Conservation (phyloP, 2,888 invertebrate species). For the Andrena camellia region DNA sequence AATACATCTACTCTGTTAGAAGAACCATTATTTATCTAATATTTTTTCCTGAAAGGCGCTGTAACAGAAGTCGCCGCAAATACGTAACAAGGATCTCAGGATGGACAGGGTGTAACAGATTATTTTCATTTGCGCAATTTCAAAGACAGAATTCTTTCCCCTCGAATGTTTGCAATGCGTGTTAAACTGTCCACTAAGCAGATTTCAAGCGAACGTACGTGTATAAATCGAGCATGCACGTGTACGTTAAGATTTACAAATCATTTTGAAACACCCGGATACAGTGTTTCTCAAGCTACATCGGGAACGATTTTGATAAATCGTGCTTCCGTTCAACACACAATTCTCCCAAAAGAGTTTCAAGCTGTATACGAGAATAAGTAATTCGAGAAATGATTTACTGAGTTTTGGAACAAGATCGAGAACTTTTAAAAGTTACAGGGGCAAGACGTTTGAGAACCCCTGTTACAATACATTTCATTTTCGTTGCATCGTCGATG, state of each 20-base stretch:
- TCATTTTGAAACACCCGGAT: slow-evolving; percentile 15
- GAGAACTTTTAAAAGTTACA: too few species aligned
- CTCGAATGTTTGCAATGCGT: not conserved
- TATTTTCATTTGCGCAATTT: slow-evolving; percentile 1
- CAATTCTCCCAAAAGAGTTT: too few species aligned
- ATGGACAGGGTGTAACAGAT: not conserved
- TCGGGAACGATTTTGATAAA: not conserved
- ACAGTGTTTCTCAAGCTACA: not conserved
- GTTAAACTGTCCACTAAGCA: not conserved
- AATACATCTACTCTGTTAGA: not conserved
- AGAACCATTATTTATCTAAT: not conserved
- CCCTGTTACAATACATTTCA: not conserved
- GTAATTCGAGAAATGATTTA: not conserved
- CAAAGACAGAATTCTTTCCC: not conserved
- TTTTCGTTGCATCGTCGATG: slow-evolving; percentile 16
- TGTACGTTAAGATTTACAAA: slow-evolving; percentile 7
- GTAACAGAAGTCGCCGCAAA: not conserved
- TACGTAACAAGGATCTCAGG: not conserved
- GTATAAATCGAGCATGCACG: not conserved
- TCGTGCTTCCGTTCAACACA: too few species aligned
- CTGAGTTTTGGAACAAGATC: not conserved
- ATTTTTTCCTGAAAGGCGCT: too few species aligned
- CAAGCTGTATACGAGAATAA: too few species aligned
- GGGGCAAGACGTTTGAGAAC: not conserved
- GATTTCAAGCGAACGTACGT: not conserved